phyloP scores from a whole-genome alignment of 2,888 invertebrate genomes.

The Yponomeuta malinellus region DNA sequence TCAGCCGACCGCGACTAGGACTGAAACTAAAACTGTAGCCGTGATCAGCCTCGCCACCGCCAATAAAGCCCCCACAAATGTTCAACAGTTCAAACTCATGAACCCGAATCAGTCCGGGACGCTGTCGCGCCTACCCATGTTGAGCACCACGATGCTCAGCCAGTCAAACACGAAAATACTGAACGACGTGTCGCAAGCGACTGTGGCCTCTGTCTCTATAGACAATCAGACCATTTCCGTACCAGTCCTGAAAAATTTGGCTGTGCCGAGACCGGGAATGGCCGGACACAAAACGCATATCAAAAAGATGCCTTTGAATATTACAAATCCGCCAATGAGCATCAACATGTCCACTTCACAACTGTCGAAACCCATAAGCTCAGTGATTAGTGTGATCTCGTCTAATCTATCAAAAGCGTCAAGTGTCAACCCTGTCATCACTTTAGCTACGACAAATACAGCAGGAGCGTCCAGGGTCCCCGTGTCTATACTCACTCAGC shows the following conservation, averaged over 20 bases:
- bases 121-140: constrained; percentile 54
- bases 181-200: constrained; percentile 76
- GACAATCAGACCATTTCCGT: constrained; percentile 72
- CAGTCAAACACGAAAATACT: constrained; percentile 65
- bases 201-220: constrained; percentile 72
- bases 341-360: constrained; percentile 55
- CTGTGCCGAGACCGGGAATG: constrained; percentile 51
- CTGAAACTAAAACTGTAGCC: constrained; percentile 72
- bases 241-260: constrained; percentile 61
- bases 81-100: constrained; percentile 67
- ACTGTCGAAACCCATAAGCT: constrained; percentile 58
- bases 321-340: constrained; percentile 49
- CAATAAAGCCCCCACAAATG: constrained; percentile 47
- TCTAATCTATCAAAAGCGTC: constrained; percentile 57
- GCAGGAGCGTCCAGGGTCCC: constrained; percentile 52
- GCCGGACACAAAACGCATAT: constrained; percentile 47
- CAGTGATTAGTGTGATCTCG: constrained; percentile 69
- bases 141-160: constrained; percentile 53
- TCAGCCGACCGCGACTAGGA: constrained; percentile 56
- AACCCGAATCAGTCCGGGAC: constrained; percentile 43
- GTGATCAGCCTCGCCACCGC: constrained; percentile 68
- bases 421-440: constrained; percentile 56
- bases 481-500: constrained; percentile 62
- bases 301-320: constrained; percentile 55
- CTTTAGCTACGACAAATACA: constrained; percentile 52